phyloP scores from a whole-genome alignment of 2,797 vertebrate species.

The Lagorchestes hirsutus region DNA sequence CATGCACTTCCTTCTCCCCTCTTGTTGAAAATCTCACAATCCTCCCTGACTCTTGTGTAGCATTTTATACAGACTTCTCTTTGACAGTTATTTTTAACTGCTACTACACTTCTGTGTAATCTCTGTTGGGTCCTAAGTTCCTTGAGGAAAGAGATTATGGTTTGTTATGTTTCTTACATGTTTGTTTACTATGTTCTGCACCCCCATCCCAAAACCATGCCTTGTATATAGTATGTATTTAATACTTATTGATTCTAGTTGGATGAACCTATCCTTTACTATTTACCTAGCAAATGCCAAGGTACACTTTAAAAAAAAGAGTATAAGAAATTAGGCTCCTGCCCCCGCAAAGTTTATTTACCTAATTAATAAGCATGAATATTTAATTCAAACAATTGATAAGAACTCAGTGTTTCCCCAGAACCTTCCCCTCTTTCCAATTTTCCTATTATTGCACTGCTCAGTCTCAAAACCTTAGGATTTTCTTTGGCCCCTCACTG shows the following conservation, averaged over 20 bases:
- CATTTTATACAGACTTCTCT: not conserved
- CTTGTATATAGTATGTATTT: not conserved
- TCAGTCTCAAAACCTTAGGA: too few relatives aligned
- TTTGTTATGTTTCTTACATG: not conserved
- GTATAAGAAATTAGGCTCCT: conserved; percentile 14
- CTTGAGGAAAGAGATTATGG: not conserved
- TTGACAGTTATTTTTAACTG: not conserved
- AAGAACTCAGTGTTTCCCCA: not conserved
- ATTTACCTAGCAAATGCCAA: conserved; percentile 22
- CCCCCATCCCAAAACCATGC: not conserved
- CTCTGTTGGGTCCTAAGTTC: not conserved
- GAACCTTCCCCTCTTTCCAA: not conserved
- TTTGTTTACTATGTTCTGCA: not conserved
- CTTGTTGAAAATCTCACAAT: not conserved
- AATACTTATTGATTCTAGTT: not conserved
- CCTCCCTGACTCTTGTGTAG: not conserved
- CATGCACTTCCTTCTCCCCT: not conserved
- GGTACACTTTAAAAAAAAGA: not conserved
- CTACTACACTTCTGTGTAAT: not conserved
- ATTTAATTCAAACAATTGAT: not conserved
- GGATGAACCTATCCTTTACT: conserved; percentile 19
- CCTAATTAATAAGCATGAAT: not conserved
- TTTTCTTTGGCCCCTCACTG: not conserved
- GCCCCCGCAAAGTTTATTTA: conserved; percentile 12
- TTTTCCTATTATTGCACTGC: not conserved